Evolutionary conservation across 2,113 vertebrate genomes (phyloP).

Genomic region (human (Homo sapiens)): DNA sequence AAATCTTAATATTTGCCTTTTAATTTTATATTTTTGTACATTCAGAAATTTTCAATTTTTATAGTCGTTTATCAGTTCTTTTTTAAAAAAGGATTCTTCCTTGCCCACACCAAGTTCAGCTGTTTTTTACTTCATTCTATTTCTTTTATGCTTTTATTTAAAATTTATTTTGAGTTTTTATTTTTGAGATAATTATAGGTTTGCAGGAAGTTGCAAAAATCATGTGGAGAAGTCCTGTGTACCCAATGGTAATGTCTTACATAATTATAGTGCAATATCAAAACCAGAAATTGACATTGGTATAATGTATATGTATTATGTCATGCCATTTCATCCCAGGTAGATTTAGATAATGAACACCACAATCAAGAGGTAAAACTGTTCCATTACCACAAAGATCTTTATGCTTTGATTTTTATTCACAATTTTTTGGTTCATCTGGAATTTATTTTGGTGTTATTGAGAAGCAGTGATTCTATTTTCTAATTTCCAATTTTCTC

Average conservation of each 20-base stretch:
- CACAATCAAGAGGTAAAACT: not conserved
- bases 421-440: not conserved
- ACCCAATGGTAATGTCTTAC: not conserved
- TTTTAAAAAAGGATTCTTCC: not conserved
- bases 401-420: not conserved
- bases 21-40: not conserved
- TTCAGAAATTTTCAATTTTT: slow-evolving; percentile 19
- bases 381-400: not conserved
- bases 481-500: slow-evolving; percentile 41
- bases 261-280: not conserved
- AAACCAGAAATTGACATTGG: not conserved
- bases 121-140: not conserved
- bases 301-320: not conserved
- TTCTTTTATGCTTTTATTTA: slow-evolving; percentile 13
- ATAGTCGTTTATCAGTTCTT: not conserved
- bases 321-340: not conserved
- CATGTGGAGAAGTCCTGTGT: not conserved
- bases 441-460: slow-evolving; percentile 19
- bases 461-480: not conserved
- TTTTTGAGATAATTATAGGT: slow-evolving; percentile 8
- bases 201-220: not conserved
- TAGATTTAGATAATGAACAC: not conserved
- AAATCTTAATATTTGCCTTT: not conserved
- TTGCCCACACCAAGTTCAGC: not conserved
- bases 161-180: slow-evolving; percentile 23